phyloP scores from a whole-genome alignment of 2,888 invertebrate genomes.

The Limulus polyphemus region DNA sequence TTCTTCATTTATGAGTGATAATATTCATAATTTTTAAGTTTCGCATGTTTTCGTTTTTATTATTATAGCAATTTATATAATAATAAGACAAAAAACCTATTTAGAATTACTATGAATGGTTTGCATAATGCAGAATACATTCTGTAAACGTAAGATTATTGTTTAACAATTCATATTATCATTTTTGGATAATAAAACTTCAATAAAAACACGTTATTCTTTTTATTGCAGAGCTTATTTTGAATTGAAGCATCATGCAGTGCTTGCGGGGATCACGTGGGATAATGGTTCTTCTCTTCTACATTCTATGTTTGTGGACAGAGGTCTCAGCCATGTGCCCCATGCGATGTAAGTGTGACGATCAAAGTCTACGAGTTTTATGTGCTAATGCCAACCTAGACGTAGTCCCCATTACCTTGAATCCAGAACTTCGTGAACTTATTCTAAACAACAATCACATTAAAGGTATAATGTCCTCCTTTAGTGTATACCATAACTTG shows the following conservation, averaged over 20 bases:
- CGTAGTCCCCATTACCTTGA: constrained; percentile 75
- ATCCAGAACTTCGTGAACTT: constrained; percentile 51
- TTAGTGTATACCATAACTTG: constrained; percentile 58
- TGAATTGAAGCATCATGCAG: not conserved
- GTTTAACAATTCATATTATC: too few species aligned
- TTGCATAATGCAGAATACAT: too few species aligned
- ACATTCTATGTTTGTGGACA: constrained; percentile 1
- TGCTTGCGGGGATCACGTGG: constrained; percentile 1
- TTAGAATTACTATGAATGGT: too few species aligned
- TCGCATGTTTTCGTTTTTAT: too few species aligned
- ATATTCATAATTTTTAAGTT: too few species aligned
- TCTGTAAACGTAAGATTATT: too few species aligned
- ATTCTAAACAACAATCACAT: constrained; percentile 74
- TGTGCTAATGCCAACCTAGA: constrained; percentile 67
- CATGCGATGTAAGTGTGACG: constrained; percentile 65
- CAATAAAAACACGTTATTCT: too few species aligned
- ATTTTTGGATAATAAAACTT: too few species aligned
- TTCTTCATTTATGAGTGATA: too few species aligned
- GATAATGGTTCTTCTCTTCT: constrained; percentile 1
- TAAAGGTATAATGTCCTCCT: constrained; percentile 59
- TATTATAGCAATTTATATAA: too few species aligned
- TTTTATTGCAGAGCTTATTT: too few species aligned
- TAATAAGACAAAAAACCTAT: too few species aligned
- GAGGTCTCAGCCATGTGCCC: constrained; percentile 51
- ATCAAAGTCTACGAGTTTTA: constrained; percentile 60